phyloP scores from a whole-genome alignment of 2,113 vertebrate species.

The Nestor notabilis region DNA sequence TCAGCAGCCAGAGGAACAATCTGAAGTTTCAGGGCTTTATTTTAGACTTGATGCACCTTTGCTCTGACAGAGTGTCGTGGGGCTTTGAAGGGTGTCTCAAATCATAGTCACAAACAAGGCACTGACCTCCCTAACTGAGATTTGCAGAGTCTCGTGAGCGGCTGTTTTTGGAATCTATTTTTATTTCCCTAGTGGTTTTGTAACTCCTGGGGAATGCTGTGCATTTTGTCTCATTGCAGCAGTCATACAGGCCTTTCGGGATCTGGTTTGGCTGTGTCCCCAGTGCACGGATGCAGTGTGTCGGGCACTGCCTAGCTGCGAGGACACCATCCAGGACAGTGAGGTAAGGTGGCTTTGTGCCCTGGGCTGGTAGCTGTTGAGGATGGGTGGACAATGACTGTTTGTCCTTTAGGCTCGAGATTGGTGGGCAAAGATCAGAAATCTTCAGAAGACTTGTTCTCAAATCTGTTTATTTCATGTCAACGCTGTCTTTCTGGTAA shows the following conservation, averaged over 20 bases:
- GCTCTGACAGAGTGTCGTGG: neutral
- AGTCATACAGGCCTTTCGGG: conserved; percentile 90
- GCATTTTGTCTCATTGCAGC: conserved; percentile 65
- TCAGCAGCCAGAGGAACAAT: neutral
- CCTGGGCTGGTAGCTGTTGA: neutral
- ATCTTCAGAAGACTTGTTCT: neutral
- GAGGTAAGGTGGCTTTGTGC: conserved; percentile 77
- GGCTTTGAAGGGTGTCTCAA: neutral
- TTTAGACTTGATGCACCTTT: neutral
- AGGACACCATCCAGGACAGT: conserved; percentile 86
- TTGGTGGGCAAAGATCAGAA: neutral
- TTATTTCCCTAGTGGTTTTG: neutral
- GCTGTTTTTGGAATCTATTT: neutral
- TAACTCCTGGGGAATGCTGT: neutral
- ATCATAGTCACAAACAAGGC: neutral
- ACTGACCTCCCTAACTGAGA: neutral
- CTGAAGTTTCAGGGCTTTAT: neutral
- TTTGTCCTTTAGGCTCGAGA: neutral
- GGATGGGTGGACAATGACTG: neutral
- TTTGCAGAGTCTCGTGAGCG: neutral
- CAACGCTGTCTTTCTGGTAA: neutral
- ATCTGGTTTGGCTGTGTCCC: conserved; percentile 94
- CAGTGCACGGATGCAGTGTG: conserved; percentile 87
- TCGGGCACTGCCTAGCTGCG: conserved; percentile 83
- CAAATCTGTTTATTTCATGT: accelerated